A percentile compares a stretch with the other conserved stretches of the same genome.
Evolutionary conservation across 2,113 vertebrate genomes (phyloP).

Genomic region (Indicator indicator): DNA sequence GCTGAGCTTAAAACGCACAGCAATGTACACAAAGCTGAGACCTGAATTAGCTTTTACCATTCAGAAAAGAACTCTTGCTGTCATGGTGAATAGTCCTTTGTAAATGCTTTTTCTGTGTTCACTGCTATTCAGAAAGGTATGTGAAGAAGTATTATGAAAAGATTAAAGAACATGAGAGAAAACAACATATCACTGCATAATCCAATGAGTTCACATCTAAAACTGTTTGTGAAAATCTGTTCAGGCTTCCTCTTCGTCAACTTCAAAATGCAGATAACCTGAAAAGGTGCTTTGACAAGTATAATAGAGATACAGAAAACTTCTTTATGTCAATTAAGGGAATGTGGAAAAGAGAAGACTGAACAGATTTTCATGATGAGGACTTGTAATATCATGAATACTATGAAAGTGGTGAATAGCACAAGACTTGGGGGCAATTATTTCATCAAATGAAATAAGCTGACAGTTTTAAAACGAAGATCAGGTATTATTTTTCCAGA

Average conservation of each 20-base stretch:
- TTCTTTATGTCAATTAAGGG: not conserved
- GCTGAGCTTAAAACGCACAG: no score
- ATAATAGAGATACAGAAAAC: not conserved
- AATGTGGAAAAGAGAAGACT: not conserved
- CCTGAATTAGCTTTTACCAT: not conserved
- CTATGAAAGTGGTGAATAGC: not conserved
- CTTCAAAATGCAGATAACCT: not conserved
- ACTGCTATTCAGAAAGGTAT: not conserved
- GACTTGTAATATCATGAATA: not conserved
- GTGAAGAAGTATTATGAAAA: conserved; percentile 19
- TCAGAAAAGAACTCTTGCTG: not conserved
- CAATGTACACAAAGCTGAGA: not conserved
- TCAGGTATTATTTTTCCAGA: not conserved
- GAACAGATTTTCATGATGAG: not conserved
- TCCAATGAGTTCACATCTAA: not conserved
- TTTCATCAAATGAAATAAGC: not conserved
- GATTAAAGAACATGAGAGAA: not conserved
- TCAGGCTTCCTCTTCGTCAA: not conserved
- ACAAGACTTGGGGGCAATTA: not conserved
- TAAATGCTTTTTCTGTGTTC: conserved; percentile 9
- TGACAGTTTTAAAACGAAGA: not conserved
- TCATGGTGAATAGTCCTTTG: not conserved
- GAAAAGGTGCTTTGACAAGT: not conserved
- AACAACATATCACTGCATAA: not conserved
- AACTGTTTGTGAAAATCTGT: not conserved